Evolutionary conservation across 2,888 invertebrate species (phyloP), one percentile per base, ranked within the genome.

Genomic region (Acleris sparsana): DNA sequence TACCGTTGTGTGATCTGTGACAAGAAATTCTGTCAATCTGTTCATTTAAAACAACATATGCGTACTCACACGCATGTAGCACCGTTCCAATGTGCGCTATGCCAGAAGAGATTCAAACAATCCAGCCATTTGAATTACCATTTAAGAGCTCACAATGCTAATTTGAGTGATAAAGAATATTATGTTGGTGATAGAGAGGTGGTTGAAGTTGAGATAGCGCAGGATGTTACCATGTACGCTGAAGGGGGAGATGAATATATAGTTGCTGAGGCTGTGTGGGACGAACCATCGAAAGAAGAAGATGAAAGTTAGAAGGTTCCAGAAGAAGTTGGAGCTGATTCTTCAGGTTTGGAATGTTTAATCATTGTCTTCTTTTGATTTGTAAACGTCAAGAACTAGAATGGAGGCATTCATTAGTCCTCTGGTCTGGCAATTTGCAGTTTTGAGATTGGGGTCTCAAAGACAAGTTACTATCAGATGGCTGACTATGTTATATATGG

Each of bases 91-190:
- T 92, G 92, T 59, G 85, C 81, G 0, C 74, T 90, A 0, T 92
- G 92, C 67, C 77, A 82, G 9, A 86, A 92, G 22, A 62, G 84
- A 1, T 92, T 89, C 72, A 90, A 89, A 48, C 93, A 93, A 61
- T 85, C 86, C 72, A 88, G 87, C 46, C 92, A 93, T 59, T 66
- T 92, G 0, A 92, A 90, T 67, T 92, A 89, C 20, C 93, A 93
- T 59, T 69, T 93, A 0, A 85, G 85, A 55, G 85, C 86, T 33
- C 93, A 93, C 61, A 83, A 83, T 39, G 75, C 79, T 0, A 75
- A 76, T 1, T 77, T 88, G 84, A 83, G 81, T 0, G 84, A 83
- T 0, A 83, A 86, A 3, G 87, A 91, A 64, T 75, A 75, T 0
- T 56, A 61, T 5, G 55, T 61, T 0, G 11, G 33, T 0, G 72